These are phyloP conservation scores for Altica lythri DNA, from an alignment of 2,888 invertebrate genomes.

Conservation along the genomic window DNA sequence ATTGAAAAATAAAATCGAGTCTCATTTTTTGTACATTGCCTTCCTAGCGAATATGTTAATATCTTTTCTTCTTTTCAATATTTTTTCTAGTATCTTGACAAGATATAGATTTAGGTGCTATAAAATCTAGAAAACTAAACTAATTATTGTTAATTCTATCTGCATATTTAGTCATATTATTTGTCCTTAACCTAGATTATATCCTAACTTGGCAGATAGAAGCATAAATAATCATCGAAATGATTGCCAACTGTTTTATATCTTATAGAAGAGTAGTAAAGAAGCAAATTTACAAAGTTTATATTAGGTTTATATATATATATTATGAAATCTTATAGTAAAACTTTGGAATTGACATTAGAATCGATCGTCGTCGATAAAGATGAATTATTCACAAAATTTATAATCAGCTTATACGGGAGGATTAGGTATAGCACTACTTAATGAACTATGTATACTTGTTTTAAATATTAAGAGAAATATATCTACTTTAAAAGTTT, in stretches of 20 bases:
- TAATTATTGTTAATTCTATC: no score
- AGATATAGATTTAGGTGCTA: not conserved
- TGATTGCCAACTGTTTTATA: constrained; percentile 17
- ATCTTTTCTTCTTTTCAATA: no score
- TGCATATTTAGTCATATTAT: not conserved
- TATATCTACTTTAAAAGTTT: no score
- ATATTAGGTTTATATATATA: not conserved
- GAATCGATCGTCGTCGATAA: constrained; percentile 18
- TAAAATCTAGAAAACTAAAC: no score
- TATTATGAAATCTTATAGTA: constrained; percentile 10
- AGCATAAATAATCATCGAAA: constrained; percentile 8
- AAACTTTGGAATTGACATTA: constrained; percentile 20
- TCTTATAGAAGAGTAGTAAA: constrained; percentile 7
- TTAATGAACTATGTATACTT: no score
- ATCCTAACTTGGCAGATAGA: constrained; percentile 16
- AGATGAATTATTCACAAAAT: constrained; percentile 12
- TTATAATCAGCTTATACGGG: not conserved
- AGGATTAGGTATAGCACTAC: not conserved
- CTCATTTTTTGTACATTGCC: no score
- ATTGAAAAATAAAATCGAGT: no score
- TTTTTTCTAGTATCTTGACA: no score
- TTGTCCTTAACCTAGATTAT: constrained; percentile 1
- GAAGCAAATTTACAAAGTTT: constrained; percentile 21
- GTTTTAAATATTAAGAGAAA: no score
- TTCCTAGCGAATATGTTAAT: no score